Evolutionary conservation across 1,140 invertebrate species (phyloP).

Genomic region (Eubasilissa regina): DNA sequence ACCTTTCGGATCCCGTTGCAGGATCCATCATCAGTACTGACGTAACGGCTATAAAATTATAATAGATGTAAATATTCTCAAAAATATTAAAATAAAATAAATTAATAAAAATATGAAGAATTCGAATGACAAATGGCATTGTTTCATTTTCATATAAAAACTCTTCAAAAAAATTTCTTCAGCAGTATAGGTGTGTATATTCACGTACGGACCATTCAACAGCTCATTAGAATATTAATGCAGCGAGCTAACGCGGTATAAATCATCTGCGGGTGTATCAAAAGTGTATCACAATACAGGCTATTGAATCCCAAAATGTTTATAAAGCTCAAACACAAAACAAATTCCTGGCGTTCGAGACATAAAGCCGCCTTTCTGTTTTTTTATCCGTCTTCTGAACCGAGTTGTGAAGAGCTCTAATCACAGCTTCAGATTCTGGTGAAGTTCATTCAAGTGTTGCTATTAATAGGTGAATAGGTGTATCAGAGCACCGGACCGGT

Average conservation of each 20-base stretch:
- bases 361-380: conserved; percentile 3
- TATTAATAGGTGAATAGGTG: conserved; percentile 13
- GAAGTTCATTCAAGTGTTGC: conserved; percentile 41
- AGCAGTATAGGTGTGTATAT: conserved; percentile 4
- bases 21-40: too few relatives aligned
- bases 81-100: too few relatives aligned
- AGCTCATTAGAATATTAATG: conserved; percentile 42
- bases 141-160: neutral
- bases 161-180: neutral
- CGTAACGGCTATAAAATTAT: too few relatives aligned
- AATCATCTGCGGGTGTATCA: conserved; percentile 43
- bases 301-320: conserved; percentile 34
- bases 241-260: conserved; percentile 38
- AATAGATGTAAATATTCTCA: too few relatives aligned
- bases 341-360: conserved; percentile 37
- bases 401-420: conserved; percentile 37
- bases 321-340: conserved; percentile 49
- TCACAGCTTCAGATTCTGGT: conserved; percentile 37
- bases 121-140: conserved; percentile 7
- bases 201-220: conserved; percentile 13
- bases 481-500: conserved; percentile 7
- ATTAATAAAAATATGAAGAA: neutral
- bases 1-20: too few relatives aligned
- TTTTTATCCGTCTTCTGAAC: neutral
- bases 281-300: conserved; percentile 39